Evolutionary conservation across 1,140 invertebrate genomes (phyloP), one percentile per base, ranked within the genome.

Genomic region (Campoletis sonorensis): DNA sequence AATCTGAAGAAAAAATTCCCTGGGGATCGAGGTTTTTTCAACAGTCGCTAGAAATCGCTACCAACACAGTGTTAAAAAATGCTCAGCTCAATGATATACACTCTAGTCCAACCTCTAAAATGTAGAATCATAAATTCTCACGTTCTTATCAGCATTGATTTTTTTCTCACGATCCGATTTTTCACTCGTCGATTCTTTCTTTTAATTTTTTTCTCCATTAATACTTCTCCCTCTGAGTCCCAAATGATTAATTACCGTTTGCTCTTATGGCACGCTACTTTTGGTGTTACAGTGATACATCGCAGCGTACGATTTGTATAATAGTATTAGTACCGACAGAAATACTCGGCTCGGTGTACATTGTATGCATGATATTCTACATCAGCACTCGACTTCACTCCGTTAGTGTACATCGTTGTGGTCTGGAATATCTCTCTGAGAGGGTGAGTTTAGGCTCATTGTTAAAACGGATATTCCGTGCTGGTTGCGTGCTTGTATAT

Each of bases 171-270:
- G 40, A 8, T 45, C 5, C 8, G 40, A 45, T 45, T 45, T 45
- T 45, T 13, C 64, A 72, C 33, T 72, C 4, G n/a, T 23, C 7
- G 4, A 76, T 67, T 33, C 16, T 68, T 40, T 67, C 70, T 70
- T 71, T 13, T 45, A 8, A 49, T 58, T 61, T 37, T 80, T 72
- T 16, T 7, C n/a, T 11, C 18, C 40, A 11, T 40, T 15, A n/a
- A 64, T 67, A 79, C 67, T 26, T 49, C 27, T 51, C 81, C 85
- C 67, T 72, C 84, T 81, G 75, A 85, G 78, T 82, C 85, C 85
- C 87, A 88, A 91, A 91, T 92, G 90, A 92, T 92, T 91, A 92
- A 92, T 92, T 90, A 88, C 88, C 87, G 88, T 70, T 70, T 11
- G 87, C 88, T 87, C 88, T 86, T 85, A 90, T 88, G 86, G 84